Conservation (phyloP, 2,888 invertebrate species). For the Morinoia aosen region DNA sequence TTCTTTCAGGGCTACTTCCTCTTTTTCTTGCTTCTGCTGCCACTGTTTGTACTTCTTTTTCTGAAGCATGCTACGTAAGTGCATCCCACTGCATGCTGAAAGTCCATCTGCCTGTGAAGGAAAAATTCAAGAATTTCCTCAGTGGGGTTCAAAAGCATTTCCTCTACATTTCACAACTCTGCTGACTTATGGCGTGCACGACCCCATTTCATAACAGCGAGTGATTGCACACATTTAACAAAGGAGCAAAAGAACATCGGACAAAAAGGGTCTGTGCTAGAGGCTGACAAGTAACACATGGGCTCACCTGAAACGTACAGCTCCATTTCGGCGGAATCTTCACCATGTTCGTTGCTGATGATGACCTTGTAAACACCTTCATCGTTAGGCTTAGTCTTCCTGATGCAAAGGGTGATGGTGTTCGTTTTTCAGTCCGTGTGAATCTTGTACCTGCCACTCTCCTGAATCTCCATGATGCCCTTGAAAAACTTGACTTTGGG, state of each 20-base stretch:
- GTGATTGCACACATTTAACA: no score
- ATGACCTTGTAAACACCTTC: slow-evolving; percentile 95
- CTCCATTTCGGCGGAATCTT: slow-evolving; percentile 95
- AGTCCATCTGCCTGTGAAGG: slow-evolving; percentile 81
- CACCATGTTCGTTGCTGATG: slow-evolving; percentile 93
- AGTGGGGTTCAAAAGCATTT: background rate
- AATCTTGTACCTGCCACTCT: slow-evolving; percentile 95
- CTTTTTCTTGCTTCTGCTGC: slow-evolving; percentile 90
- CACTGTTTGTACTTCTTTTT: slow-evolving; percentile 88
- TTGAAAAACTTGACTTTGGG: slow-evolving; percentile 97
- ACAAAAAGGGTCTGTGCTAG: background rate
- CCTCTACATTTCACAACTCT: slow-evolving; percentile 27
- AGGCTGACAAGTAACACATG: background rate
- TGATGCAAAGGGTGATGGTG: slow-evolving; percentile 92
- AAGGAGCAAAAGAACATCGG: no score
- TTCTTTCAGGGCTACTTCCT: slow-evolving; percentile 95
- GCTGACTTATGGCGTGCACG: background rate
- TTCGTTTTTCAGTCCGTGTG: slow-evolving; percentile 94
- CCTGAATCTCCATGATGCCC: slow-evolving; percentile 91
- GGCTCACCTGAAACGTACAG: slow-evolving; percentile 91
- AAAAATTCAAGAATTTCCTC: slow-evolving; percentile 53
- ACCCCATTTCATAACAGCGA: no score
- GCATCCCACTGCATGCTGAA: slow-evolving; percentile 98
- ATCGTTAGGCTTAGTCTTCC: slow-evolving; percentile 96
- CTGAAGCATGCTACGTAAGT: slow-evolving; percentile 98